These are phyloP conservation scores for Drosophila pseudotalamancana DNA, from an alignment of 2,888 invertebrate genomes.

Conservation along the genomic window DNA sequence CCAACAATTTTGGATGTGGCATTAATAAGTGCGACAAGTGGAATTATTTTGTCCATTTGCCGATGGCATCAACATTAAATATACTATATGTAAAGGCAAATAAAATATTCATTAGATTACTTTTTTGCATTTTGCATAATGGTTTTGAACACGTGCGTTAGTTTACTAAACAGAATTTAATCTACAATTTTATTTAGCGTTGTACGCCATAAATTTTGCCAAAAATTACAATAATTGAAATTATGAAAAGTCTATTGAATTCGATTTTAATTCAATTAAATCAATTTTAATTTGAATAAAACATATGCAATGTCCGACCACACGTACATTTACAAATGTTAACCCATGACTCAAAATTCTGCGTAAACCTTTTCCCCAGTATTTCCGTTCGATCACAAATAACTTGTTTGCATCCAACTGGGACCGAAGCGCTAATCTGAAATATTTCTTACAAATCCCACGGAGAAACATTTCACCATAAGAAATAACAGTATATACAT, in stretches of 20 bases:
- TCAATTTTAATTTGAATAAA: neutral
- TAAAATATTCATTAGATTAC: neutral
- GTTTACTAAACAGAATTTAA: constrained; percentile 1
- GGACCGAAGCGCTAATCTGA: too few species aligned
- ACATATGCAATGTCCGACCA: too few species aligned
- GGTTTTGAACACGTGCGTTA: neutral
- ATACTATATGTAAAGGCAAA: neutral
- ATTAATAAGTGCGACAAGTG: constrained; percentile 33
- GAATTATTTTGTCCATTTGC: constrained; percentile 23
- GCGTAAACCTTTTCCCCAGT: neutral
- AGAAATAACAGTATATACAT: too few species aligned
- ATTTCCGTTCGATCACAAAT: neutral
- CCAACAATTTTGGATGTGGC: constrained; percentile 7
- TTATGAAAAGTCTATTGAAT: neutral
- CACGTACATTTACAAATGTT: too few species aligned
- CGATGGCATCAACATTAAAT: neutral
- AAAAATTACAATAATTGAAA: constrained; percentile 1
- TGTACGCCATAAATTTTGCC: neutral
- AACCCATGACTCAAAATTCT: neutral
- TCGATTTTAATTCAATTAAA: neutral
- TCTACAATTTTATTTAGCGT: constrained; percentile 4
- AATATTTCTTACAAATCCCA: too few species aligned
- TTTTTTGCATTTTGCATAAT: constrained; percentile 2
- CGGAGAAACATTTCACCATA: too few species aligned
- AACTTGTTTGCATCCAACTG: neutral